These are phyloP conservation scores for Marcusenius ussheri DNA, from an alignment of 2,113 vertebrate genomes.

Conservation along the genomic window DNA sequence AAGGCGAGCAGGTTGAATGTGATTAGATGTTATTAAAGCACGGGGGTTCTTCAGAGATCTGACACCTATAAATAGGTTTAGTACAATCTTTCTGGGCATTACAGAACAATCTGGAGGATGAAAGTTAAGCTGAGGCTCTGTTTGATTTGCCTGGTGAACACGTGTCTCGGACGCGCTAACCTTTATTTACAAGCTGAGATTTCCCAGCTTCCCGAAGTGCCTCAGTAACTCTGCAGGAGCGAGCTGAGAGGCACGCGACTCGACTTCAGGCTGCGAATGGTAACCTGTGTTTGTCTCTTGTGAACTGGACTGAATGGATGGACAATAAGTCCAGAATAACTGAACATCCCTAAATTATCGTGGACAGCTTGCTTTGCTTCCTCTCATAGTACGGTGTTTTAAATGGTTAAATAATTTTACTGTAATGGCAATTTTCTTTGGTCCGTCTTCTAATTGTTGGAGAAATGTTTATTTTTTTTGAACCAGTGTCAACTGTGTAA, in stretches of 20 bases:
- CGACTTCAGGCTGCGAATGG: not conserved
- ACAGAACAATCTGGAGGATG: not conserved
- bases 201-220: not conserved
- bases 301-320: not conserved
- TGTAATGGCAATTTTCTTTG: not conserved
- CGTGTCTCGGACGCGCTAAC: not conserved
- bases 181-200: not conserved
- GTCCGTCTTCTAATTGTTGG: not conserved
- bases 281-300: not conserved
- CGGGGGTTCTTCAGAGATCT: conserved; percentile 47
- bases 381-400: not conserved
- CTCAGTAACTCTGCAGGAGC: not conserved
- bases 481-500: not conserved
- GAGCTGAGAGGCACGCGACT: not conserved
- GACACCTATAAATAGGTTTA: conserved; percentile 53
- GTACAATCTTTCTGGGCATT: conserved; percentile 56
- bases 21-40: conserved; percentile 52
- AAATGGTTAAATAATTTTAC: not conserved
- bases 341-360: not conserved
- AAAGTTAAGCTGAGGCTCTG: not conserved
- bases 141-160: not conserved
- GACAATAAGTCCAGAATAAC: not conserved
- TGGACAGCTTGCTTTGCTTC: not conserved
- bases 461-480: not conserved
- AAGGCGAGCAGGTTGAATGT: conserved; percentile 27